A percentile compares a stretch with the other conserved stretches of the same genome.
phyloP scores from a whole-genome alignment of 1,140 invertebrate genomes.

The Aphidius gifuensis region DNA sequence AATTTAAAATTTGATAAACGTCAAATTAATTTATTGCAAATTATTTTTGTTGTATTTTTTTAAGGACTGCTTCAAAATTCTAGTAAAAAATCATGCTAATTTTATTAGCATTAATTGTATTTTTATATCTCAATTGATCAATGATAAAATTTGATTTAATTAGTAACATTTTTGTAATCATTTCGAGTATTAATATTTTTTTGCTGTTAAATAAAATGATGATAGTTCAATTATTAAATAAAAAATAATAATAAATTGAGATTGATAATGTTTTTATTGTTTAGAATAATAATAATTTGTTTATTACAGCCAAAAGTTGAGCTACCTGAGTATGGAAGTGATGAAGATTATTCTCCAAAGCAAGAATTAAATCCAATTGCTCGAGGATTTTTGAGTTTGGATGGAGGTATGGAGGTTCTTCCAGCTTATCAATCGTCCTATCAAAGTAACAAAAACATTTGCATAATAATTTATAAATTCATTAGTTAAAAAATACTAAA shows the following conservation, averaged over 20 bases:
- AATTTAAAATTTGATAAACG: too few species aligned
- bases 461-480: conserved; percentile 10
- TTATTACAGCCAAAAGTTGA: conserved; percentile 57
- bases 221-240: too few species aligned
- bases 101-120: too few species aligned
- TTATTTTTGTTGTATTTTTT: too few species aligned
- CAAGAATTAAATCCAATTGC: conserved; percentile 51
- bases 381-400: conserved; percentile 52
- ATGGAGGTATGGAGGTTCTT: conserved; percentile 53
- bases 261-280: too few species aligned
- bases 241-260: not conserved
- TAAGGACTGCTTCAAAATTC: too few species aligned
- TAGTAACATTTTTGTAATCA: too few species aligned
- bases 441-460: conserved; percentile 39
- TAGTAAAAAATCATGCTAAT: too few species aligned
- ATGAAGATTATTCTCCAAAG: conserved; percentile 54
- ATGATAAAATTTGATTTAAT: too few species aligned
- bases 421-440: conserved; percentile 51
- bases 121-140: too few species aligned
- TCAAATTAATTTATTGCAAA: too few species aligned
- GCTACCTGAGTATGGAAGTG: conserved; percentile 61
- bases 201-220: not conserved
- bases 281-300: conserved; percentile 12
- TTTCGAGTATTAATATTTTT: not conserved
- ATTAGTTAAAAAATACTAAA: conserved; percentile 12